Conservation (phyloP, 2,888 invertebrate species). For the Raillietiella orientalis region DNA sequence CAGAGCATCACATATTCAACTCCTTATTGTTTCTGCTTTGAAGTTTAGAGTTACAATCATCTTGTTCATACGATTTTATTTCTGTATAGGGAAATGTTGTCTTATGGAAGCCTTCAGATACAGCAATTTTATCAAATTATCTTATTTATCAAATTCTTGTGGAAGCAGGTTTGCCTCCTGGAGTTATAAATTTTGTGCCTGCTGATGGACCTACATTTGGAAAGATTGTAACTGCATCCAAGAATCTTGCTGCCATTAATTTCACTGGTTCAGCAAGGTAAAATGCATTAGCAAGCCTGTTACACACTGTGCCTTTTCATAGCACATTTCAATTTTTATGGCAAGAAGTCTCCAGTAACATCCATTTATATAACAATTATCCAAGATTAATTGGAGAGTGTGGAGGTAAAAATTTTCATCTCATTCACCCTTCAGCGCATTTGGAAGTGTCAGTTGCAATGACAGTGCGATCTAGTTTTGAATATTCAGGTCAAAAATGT, state of each 20-base stretch:
- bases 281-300: too few relatives aligned
- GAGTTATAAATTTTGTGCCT: conserved; percentile 89
- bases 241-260: conserved; percentile 67
- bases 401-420: conserved; percentile 97
- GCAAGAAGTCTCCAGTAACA: conserved; percentile 65
- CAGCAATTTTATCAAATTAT: conserved; percentile 83
- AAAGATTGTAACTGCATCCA: conserved; percentile 48
- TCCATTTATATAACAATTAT: conserved; percentile 50
- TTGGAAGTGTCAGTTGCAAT: conserved; percentile 34
- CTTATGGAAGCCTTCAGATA: conserved; percentile 95
- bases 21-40: too few relatives aligned
- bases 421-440: conserved; percentile 73
- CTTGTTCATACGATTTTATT: too few relatives aligned
- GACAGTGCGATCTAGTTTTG: conserved; percentile 72
- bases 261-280: conserved; percentile 91
- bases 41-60: too few relatives aligned
- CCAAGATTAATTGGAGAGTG: conserved; percentile 85
- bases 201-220: conserved; percentile 88
- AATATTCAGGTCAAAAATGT: conserved; percentile 86
- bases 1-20: too few relatives aligned
- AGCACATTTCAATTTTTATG: conserved; percentile 73
- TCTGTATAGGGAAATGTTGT: conserved; percentile 56
- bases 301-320: conserved; percentile 7
- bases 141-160: conserved; percentile 64
- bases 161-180: conserved; percentile 84